Base-by-base conservation (phyloP, 2,113 vertebrate genomes). In the Collichthys lucidus region DNA sequence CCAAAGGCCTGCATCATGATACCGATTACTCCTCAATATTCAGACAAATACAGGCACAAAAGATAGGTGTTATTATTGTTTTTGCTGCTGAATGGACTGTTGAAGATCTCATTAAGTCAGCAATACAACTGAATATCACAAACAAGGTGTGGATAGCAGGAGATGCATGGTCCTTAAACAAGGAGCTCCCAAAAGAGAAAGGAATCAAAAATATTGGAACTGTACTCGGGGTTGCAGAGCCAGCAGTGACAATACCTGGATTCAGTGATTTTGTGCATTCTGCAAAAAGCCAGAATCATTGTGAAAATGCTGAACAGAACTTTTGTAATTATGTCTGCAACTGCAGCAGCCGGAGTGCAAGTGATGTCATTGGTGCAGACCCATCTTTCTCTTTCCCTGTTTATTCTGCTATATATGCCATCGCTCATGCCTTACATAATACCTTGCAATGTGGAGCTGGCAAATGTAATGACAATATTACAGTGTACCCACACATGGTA, bases 131-230 rank as follows among this genome's bases (percentile, higher is more conserved):
- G 46, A 95, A 96, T 0, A 4, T 97, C 57, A 95, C 87, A 0
- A 89, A 87, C 50, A 97, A 95, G 74, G 96, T 97, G 57, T 97
- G 97, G 97, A 90, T 97, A 0, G 96, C 95, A 31, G 94, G 93
- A 0, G 96, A 97, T 17, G 88, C 85, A 5, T 97, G 97, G 96
- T 90, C 90, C 0, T 67, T 96, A 79, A 93, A 93, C 67, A 88
- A 77, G 1, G 35, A 31, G 0, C 40, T 96, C 57, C 90, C 80
- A 49, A 72, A 57, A 0, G 3, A 94, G 40, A 87, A 94, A 0
- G 95, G 94, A 61, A 94, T 96, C 60, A 57, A 47, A 40, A 85
- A 10, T 22, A 94, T 95, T 0, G 96, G 96, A 29, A 92, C 83
- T 0, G 93, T 97, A 15, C 71, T 97, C 14, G 96, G 97, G 0